phyloP scores from a whole-genome alignment of 2,797 vertebrate species.

The Babyrousa celebensis region DNA sequence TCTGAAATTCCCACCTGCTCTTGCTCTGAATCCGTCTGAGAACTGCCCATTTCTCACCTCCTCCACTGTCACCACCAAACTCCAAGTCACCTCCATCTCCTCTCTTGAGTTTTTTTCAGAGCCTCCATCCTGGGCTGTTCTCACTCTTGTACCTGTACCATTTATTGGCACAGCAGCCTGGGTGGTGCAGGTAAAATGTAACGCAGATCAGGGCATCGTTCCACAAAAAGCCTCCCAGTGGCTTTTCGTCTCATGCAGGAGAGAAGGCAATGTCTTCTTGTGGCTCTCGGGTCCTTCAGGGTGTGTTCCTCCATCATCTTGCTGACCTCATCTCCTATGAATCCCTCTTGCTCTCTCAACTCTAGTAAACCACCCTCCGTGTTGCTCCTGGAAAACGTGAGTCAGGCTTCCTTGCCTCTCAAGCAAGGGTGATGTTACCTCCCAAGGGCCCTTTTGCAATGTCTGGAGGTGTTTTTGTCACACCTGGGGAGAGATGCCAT shows the following conservation, averaged over 20 bases:
- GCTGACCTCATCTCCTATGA: background rate
- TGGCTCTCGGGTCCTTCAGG: background rate
- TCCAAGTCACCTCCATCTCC: background rate
- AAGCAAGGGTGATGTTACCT: rapidly evolving
- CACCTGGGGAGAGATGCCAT: rapidly evolving
- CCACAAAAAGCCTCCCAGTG: rapidly evolving
- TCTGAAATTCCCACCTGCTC: background rate
- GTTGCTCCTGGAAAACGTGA: no score
- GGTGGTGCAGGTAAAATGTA: background rate
- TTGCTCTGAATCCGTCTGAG: no score
- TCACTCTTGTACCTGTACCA: background rate
- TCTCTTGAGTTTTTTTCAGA: no score
- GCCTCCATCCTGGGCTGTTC: background rate
- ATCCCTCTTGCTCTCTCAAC: rapidly evolving
- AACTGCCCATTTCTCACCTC: rapidly evolving
- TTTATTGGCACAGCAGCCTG: background rate
- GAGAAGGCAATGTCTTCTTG: rapidly evolving
- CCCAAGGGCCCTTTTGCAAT: background rate
- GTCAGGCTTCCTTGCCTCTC: no score
- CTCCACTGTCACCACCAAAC: no score
- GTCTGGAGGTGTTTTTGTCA: background rate
- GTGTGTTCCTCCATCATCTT: rapidly evolving
- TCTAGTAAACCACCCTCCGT: background rate
- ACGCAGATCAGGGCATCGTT: background rate
- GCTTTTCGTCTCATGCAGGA: background rate